phyloP scores from a whole-genome alignment of 2,888 invertebrate genomes.

The Cephus sareptanus region DNA sequence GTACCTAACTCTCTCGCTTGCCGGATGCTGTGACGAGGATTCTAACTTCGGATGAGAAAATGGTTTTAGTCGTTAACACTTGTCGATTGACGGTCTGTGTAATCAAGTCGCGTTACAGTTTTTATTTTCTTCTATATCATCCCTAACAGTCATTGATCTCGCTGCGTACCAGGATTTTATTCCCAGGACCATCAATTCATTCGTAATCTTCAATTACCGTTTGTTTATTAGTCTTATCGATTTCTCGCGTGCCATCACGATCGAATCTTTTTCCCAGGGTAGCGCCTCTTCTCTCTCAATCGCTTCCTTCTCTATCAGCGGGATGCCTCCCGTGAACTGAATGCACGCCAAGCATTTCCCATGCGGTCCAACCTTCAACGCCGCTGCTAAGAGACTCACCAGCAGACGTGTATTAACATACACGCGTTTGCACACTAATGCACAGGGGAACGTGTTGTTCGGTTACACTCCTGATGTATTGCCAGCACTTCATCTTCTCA shows the following conservation, averaged over 20 bases:
- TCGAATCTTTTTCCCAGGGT: background rate
- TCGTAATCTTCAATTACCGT: slow-evolving; percentile 15
- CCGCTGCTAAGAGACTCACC: background rate
- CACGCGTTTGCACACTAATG: background rate
- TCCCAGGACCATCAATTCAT: background rate
- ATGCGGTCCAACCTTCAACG: slow-evolving; percentile 10
- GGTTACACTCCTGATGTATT: slow-evolving; percentile 21
- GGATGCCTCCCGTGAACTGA: slow-evolving; percentile 16
- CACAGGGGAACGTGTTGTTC: slow-evolving; percentile 9
- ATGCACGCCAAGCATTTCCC: slow-evolving; percentile 15
- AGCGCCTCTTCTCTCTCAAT: background rate
- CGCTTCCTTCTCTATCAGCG: background rate
- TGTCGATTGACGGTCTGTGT: background rate
- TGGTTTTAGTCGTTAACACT: background rate
- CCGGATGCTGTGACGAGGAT: background rate
- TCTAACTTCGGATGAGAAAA: background rate
- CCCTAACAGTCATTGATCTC: too few relatives aligned
- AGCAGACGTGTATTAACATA: background rate
- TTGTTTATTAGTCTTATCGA: slow-evolving; percentile 26
- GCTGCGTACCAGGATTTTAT: too few relatives aligned
- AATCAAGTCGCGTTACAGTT: background rate
- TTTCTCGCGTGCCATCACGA: slow-evolving; percentile 17
- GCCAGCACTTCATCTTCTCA: slow-evolving; percentile 34
- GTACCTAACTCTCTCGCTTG: background rate
- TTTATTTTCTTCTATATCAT: background rate